phyloP scores from a whole-genome alignment of 2,888 invertebrate genomes.

The Psylliodes chrysocephalus region DNA sequence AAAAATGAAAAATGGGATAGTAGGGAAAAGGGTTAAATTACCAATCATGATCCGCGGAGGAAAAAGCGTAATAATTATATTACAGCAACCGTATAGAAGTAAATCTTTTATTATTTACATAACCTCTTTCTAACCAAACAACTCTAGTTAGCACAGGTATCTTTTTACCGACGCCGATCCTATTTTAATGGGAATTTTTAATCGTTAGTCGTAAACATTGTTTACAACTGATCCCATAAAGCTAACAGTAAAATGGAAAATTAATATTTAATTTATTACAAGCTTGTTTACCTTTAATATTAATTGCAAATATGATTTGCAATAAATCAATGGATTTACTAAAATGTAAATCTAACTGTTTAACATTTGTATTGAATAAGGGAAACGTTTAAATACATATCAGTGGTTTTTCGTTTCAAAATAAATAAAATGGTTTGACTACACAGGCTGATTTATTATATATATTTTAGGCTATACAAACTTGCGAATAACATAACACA shows the following conservation, averaged over 20 bases:
- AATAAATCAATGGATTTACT: slow-evolving; percentile 30
- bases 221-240: slow-evolving; percentile 19
- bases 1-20: too few relatives aligned
- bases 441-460: too few relatives aligned
- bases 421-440: too few relatives aligned
- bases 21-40: too few relatives aligned
- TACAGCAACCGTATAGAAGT: too few relatives aligned
- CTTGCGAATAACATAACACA: too few relatives aligned
- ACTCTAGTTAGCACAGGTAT: neutral
- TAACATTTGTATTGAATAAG: neutral
- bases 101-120: too few relatives aligned
- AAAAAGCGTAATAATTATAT: too few relatives aligned
- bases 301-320: slow-evolving; percentile 33
- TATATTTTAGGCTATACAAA: too few relatives aligned
- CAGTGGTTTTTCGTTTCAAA: neutral
- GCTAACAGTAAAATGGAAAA: slow-evolving; percentile 28
- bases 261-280: slow-evolving; percentile 35
- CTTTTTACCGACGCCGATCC: neutral
- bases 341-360: slow-evolving; percentile 14
- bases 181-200: slow-evolving; percentile 17
- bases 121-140: too few relatives aligned
- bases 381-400: slow-evolving; percentile 8
- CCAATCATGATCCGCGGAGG: too few relatives aligned
- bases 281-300: slow-evolving; percentile 31
- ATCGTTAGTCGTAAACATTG: slow-evolving; percentile 15